Evolutionary conservation across 2,797 vertebrate species (phyloP).

Genomic region (Mormyrus hasselquistii): DNA sequence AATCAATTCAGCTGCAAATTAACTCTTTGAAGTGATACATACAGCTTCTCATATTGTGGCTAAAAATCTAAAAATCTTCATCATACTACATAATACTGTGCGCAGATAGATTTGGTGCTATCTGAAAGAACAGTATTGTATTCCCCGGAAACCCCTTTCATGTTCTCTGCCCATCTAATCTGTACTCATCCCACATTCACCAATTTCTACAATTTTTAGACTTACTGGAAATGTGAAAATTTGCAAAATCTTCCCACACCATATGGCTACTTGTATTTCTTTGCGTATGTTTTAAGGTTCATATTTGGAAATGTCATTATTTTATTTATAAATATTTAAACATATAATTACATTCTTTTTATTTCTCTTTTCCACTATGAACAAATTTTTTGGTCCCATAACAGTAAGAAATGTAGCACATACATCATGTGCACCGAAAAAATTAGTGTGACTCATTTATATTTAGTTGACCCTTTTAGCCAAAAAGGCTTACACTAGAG

Average conservation of each 20-base stretch:
- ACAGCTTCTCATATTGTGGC: neutral
- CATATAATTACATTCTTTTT: neutral
- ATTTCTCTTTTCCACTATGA: neutral
- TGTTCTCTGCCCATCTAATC: neutral
- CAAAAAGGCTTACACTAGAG: neutral
- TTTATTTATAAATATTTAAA: neutral
- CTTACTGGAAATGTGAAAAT: neutral
- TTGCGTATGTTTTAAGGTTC: neutral
- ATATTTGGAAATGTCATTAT: neutral
- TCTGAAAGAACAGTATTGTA: neutral
- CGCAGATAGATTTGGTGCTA: neutral
- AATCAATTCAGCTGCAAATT: neutral
- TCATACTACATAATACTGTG: neutral
- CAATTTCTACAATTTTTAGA: neutral
- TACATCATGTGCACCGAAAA: neutral
- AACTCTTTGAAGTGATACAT: neutral
- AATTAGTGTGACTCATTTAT: neutral
- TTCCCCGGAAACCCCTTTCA: neutral
- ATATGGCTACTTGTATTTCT: neutral
- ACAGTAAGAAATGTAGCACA: neutral
- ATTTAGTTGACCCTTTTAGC: neutral
- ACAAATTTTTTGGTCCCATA: neutral
- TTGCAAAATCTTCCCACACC: neutral
- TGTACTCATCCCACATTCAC: neutral
- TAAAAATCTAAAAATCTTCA: neutral